phyloP scores from a whole-genome alignment of 92 coral and sea anemone genomes.

The Epizoanthus fatuus region DNA sequence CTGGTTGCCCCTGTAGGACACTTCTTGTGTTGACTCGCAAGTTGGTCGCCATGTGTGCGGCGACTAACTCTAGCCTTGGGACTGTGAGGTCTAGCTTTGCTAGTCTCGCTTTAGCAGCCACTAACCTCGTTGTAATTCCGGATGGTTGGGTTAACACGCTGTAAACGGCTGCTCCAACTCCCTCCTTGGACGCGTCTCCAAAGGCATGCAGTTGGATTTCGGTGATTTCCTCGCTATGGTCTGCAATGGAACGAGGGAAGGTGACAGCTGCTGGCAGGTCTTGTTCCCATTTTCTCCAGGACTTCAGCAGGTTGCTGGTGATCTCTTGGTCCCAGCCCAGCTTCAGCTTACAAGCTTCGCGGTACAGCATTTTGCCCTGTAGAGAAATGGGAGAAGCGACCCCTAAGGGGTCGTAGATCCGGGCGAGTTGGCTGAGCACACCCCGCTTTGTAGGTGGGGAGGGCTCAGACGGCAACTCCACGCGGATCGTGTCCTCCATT shows the following conservation, averaged over 20 bases:
- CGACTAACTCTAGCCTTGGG: neutral
- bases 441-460: slow-evolving; percentile 22
- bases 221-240: neutral
- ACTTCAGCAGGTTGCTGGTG: neutral
- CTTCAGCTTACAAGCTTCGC: slow-evolving; percentile 6
- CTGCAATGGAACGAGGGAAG: neutral
- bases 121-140: neutral
- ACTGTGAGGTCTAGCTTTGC: neutral
- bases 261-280: neutral
- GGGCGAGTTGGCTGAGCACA: too few relatives aligned
- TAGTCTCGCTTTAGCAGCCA: neutral
- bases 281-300: slow-evolving; percentile 24
- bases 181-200: neutral
- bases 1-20: neutral
- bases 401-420: slow-evolving; percentile 29
- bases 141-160: neutral
- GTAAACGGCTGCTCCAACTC: neutral
- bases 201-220: slow-evolving; percentile 31
- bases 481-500: neutral
- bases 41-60: slow-evolving; percentile 24
- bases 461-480: neutral
- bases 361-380: slow-evolving; percentile 22
- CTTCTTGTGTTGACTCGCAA: neutral
- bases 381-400: slow-evolving; percentile 18
- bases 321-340: slow-evolving; percentile 10